Evolutionary conservation across 2,888 invertebrate genomes (phyloP), one percentile per base, ranked within the genome.

Genomic region (Perizoma flavofasciatum): DNA sequence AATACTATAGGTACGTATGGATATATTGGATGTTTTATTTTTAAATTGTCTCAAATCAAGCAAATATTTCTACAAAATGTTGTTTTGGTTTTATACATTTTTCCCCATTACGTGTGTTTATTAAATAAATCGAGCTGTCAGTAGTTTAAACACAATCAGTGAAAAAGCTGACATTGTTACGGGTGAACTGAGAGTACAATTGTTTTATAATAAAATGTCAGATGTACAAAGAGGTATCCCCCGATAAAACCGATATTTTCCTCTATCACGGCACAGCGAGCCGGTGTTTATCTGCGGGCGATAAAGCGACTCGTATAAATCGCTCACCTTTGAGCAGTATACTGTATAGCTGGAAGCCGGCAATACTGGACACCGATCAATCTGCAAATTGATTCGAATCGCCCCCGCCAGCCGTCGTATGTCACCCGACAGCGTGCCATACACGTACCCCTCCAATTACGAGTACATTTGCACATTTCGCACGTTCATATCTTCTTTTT

Each of bases 381-480:
- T 56, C 61, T 49, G 49, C 32, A 32, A 53, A 61, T 56, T 61
- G 61, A 56, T 56, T 61, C 34, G 49, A 49, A 56, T 61, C 50
- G 49, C 11, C 33, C 54, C 47, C 45, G 9, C 45, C 32, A 10
- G 41, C 6, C 35, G 40, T 44, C 44, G 49, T 45, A 35, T 56
- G 46, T 50, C 46, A 50, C 46, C 46, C 56, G 33, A 3, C 7
- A 48, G 22, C 40, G 45, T 49, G 49, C 40, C 45, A 32, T 10
- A 9, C 10, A n/a, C 10, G n/a, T 41, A 10, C 5, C 37, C 37
- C n/a, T n/a, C 10, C 5, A 5, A 41, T 33, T 50, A 33, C 41
- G 32, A 32, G 41, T 39, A 33, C 39, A 22, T 22, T 50, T 41
- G 32, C 53, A 46, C 39, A 39, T 10, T 39, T 41, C n/a, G 5